These are phyloP conservation scores for Zaprionus davidi DNA, from an alignment of 1,140 invertebrate genomes.

Conservation along the genomic window DNA sequence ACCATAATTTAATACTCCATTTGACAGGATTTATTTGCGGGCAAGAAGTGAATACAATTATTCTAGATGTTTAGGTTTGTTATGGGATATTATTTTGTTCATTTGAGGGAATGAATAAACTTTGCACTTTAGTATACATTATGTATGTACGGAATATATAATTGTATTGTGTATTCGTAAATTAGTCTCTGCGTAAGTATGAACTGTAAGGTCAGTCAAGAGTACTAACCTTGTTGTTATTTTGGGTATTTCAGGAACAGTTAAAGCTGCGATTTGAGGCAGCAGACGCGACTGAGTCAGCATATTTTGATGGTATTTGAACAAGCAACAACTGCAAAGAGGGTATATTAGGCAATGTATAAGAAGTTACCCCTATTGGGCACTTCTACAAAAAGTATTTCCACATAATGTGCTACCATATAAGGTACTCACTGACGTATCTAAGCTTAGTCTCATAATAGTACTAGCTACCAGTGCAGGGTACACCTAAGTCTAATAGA, in stretches of 20 bases:
- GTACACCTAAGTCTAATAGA: not conserved
- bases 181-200: too few relatives aligned
- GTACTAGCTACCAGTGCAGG: not conserved
- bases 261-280: not conserved
- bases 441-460: too few relatives aligned
- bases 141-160: too few relatives aligned
- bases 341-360: not conserved
- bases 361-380: not conserved
- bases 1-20: slow-evolving; percentile 69
- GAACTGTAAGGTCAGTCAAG: too few relatives aligned
- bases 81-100: not conserved
- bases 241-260: not conserved
- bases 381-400: not conserved
- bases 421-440: too few relatives aligned
- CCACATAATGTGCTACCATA: too few relatives aligned
- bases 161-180: too few relatives aligned
- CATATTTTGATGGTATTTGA: slow-evolving; percentile 1
- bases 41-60: not conserved
- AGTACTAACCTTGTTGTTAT: not conserved
- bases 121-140: not conserved
- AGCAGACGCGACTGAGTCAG: not conserved
- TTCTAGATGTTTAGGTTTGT: not conserved
- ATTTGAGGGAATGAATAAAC: not conserved
- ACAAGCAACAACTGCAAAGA: not conserved
- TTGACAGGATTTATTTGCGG: slow-evolving; percentile 59